Conservation (phyloP, 1,140 invertebrate genomes). For the Psix sp. region DNA sequence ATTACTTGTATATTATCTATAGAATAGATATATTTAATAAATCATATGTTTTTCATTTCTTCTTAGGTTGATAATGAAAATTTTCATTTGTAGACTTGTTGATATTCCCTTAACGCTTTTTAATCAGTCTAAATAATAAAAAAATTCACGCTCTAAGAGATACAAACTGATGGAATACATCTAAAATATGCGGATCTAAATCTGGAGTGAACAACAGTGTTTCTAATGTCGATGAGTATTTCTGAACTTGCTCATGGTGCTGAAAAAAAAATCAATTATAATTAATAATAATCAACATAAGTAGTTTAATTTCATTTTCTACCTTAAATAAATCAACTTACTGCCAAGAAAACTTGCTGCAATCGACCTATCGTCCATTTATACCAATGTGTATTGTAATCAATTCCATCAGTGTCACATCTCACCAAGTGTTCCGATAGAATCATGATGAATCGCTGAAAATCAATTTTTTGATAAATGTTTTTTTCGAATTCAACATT, state of each 20-base stretch:
- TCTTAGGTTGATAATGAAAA: too few species aligned
- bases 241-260: constrained; percentile 99
- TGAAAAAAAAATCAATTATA: constrained; percentile 71
- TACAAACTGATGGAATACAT: constrained; percentile 98
- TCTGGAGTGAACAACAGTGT: constrained; percentile 97
- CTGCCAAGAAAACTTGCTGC: constrained; percentile 95
- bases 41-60: too few species aligned
- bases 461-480: constrained; percentile 13
- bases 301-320: too few species aligned
- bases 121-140: too few species aligned
- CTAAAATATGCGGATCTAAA: constrained; percentile 95
- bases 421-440: constrained; percentile 96
- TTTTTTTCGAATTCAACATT: neutral
- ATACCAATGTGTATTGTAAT: constrained; percentile 98
- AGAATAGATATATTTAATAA: too few species aligned
- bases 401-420: constrained; percentile 94
- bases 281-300: constrained; percentile 2
- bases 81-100: too few species aligned
- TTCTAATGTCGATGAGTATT: constrained; percentile 95
- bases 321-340: constrained; percentile 81
- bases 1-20: too few species aligned
- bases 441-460: constrained; percentile 96
- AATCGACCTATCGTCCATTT: constrained; percentile 96
- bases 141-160: constrained; percentile 83
- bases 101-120: too few species aligned